These are phyloP conservation scores for Brachionus koreanus DNA, from an alignment of 1,140 invertebrate species.

Conservation along the genomic window DNA sequence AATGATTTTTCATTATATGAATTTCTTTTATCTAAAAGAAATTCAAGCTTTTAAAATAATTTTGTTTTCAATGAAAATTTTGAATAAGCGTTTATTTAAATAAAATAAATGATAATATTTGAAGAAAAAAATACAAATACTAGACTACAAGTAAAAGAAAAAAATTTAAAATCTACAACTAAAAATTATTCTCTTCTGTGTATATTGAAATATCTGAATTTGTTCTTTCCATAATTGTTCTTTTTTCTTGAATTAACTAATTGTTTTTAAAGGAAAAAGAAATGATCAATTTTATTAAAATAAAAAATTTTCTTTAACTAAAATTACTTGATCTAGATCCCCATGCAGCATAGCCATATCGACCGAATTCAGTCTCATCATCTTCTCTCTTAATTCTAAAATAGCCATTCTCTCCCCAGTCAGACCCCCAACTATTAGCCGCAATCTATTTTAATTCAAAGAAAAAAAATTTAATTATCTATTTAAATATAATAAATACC, in stretches of 20 bases:
- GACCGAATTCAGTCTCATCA: conserved; percentile 26
- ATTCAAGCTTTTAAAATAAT: too few species aligned
- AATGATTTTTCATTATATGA: too few species aligned
- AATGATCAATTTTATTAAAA: background rate
- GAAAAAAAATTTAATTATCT: background rate
- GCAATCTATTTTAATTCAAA: conserved; percentile 8
- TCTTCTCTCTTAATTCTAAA: conserved; percentile 14
- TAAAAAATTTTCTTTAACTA: background rate
- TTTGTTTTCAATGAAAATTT: too few species aligned
- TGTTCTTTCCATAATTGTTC: background rate
- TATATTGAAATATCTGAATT: background rate
- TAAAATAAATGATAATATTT: background rate
- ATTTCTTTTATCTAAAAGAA: too few species aligned
- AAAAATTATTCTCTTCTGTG: conserved; percentile 13
- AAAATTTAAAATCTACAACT: background rate
- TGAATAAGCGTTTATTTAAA: background rate
- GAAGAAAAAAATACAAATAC: background rate
- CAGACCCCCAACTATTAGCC: conserved; percentile 30
- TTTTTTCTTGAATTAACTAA: background rate
- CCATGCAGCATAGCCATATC: conserved; percentile 35
- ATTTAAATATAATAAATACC: background rate
- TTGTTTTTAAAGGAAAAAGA: background rate
- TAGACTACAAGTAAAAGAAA: background rate
- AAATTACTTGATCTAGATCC: background rate
- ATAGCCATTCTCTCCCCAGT: conserved; percentile 39